Evolutionary conservation across 2,888 invertebrate species (phyloP).

Genomic region (Drosophila affinis): DNA sequence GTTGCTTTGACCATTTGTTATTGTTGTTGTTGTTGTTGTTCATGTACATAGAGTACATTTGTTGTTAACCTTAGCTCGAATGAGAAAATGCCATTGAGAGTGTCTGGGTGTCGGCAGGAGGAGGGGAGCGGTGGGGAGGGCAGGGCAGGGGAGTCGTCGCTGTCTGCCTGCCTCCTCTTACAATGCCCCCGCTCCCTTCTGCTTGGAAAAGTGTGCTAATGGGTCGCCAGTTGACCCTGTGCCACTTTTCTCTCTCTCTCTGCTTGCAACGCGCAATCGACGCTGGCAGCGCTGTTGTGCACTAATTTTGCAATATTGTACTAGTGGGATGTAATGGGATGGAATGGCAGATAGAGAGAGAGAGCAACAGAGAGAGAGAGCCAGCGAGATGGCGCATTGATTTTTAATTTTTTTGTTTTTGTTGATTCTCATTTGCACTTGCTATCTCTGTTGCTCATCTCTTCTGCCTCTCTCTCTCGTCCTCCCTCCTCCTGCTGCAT

Average conservation of each 20-base stretch:
- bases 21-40: conserved; percentile 41
- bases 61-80: conserved; percentile 78
- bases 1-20: conserved; percentile 42
- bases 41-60: not conserved
- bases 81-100: conserved; percentile 74
- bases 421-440: conserved; percentile 26
- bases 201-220: conserved; percentile 81
- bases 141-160: conserved; percentile 14
- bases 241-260: conserved; percentile 66
- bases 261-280: conserved; percentile 25
- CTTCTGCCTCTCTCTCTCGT: conserved; percentile 11
- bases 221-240: conserved; percentile 83
- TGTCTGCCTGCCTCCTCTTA: conserved; percentile 6
- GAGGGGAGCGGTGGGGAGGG: too few species aligned
- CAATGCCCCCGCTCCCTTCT: conserved; percentile 16
- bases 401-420: conserved; percentile 28
- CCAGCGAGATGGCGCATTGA: conserved; percentile 39
- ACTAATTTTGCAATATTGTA: conserved; percentile 62
- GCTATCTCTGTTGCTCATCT: conserved; percentile 24
- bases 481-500: not conserved
- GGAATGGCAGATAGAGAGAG: not conserved
- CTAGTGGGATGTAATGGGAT: conserved; percentile 12
- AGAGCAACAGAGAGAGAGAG: conserved; percentile 10
- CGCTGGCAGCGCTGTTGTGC: conserved; percentile 57
- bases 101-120: conserved; percentile 23